Conservation (phyloP, 2,797 vertebrate genomes). For the Rhadinocentrus ornatus region DNA sequence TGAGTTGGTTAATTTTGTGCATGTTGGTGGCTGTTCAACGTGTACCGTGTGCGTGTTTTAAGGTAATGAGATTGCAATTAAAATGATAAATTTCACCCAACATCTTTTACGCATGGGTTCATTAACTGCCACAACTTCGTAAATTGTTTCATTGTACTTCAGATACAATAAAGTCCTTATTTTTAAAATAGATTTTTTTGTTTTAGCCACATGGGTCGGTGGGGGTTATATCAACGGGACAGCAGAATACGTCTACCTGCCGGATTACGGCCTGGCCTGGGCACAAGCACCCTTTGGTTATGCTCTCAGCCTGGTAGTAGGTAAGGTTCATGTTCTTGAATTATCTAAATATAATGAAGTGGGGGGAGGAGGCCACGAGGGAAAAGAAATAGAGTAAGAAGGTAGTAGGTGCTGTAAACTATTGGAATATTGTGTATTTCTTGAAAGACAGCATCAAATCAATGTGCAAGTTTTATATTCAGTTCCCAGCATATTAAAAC, state of each 20-base stretch:
- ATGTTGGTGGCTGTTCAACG: neutral
- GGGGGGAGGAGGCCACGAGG: neutral
- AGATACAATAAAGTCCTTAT: too few species aligned
- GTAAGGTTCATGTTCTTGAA: slow-evolving; percentile 78
- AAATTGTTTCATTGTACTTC: neutral
- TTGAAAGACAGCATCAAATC: neutral
- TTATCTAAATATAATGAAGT: neutral
- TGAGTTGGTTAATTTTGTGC: slow-evolving; percentile 50
- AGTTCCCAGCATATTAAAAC: neutral
- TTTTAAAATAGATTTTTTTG: neutral
- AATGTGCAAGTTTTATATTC: neutral
- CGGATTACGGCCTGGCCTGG: slow-evolving; percentile 93
- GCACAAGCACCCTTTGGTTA: slow-evolving; percentile 98
- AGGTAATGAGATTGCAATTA: neutral
- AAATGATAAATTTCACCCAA: neutral
- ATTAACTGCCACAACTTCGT: neutral
- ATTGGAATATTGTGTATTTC: neutral
- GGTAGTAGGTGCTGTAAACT: neutral
- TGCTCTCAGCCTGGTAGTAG: slow-evolving; percentile 93
- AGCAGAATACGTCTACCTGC: slow-evolving; percentile 96
- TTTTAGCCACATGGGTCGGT: slow-evolving; percentile 98
- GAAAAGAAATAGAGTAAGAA: neutral
- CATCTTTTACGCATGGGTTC: slow-evolving; percentile 41
- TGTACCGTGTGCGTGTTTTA: too few species aligned
- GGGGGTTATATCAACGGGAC: slow-evolving; percentile 99